Percentiles rank a stretch among this genome's conserved stretches.
phyloP scores from a whole-genome alignment of 2,888 invertebrate genomes.

The Oasisia sp. region DNA sequence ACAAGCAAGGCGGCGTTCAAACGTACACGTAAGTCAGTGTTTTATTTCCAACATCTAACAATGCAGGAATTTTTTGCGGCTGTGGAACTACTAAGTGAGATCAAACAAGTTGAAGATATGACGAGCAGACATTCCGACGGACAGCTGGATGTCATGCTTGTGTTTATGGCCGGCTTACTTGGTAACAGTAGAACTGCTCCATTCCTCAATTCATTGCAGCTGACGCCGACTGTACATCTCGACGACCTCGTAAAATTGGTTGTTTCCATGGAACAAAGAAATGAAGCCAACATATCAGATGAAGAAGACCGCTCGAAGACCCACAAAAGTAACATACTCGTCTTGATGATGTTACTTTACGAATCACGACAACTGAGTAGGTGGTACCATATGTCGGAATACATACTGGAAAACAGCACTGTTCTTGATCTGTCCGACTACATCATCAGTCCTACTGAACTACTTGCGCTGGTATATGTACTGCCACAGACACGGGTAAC shows the following conservation, averaged over 20 bases:
- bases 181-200: background rate
- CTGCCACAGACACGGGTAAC: background rate
- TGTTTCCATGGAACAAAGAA: background rate
- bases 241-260: background rate
- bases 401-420: background rate
- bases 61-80: background rate
- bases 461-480: background rate
- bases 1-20: background rate
- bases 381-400: background rate
- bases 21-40: background rate
- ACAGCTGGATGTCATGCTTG: background rate
- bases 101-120: background rate
- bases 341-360: background rate
- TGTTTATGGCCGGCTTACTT: background rate
- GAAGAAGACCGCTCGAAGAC: background rate
- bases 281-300: background rate
- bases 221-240: background rate
- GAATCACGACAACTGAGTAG: background rate
- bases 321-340: too few species aligned
- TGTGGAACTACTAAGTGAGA: background rate
- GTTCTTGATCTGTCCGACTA: background rate
- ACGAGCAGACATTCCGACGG: background rate
- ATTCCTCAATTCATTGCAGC: background rate
- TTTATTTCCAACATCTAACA: background rate
- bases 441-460: background rate